phyloP scores from a whole-genome alignment of 2,797 vertebrate species.

The Graptemys geographica region DNA sequence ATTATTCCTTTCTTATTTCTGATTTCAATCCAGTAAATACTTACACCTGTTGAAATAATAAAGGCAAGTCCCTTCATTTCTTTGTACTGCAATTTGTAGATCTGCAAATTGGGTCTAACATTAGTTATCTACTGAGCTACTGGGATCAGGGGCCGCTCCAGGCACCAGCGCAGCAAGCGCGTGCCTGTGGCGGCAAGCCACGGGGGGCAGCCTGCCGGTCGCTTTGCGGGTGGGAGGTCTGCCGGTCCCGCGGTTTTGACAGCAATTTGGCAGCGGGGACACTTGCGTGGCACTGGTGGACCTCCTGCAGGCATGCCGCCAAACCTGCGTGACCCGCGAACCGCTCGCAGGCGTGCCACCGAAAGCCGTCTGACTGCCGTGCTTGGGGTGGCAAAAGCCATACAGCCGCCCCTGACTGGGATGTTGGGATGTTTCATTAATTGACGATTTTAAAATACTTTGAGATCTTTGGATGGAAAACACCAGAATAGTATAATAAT shows the following conservation, averaged over 20 bases:
- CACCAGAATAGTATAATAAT: background rate
- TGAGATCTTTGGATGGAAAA: background rate
- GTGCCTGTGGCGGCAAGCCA: no score
- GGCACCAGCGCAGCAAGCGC: no score
- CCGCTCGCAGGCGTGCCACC: no score
- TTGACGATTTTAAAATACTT: background rate
- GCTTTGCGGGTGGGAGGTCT: no score
- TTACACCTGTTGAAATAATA: conserved; percentile 14
- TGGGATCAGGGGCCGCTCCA: background rate
- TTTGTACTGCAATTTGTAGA: background rate
- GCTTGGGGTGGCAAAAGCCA: no score
- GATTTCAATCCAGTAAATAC: background rate
- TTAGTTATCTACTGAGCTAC: background rate
- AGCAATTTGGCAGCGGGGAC: no score
- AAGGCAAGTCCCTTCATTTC: conserved; percentile 6
- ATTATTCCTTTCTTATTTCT: background rate
- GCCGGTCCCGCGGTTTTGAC: no score
- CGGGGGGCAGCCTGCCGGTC: no score
- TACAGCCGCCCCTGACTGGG: background rate
- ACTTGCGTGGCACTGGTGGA: no score
- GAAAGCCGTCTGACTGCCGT: no score
- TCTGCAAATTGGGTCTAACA: background rate
- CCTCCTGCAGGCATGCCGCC: no score
- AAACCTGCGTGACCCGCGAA: no score
- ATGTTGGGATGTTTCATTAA: background rate